Evolutionary conservation across 30 jellyfish, hydroid and myxozoan genomes (phyloP).

Genomic region (Hydractinia symbiolongicarpus): DNA sequence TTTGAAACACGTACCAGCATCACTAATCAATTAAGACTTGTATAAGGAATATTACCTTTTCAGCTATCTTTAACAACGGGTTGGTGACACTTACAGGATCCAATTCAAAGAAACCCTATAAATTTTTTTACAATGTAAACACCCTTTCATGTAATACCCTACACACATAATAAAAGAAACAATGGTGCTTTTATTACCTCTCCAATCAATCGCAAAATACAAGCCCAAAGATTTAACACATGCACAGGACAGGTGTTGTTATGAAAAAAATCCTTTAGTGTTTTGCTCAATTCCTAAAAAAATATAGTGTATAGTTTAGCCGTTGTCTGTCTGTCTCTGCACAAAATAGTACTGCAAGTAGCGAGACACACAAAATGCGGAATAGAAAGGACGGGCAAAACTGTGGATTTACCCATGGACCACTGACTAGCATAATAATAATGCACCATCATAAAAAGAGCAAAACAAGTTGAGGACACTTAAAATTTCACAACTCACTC

Average conservation of each 20-base stretch:
- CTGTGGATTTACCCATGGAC: no score
- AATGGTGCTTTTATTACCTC: constrained; percentile 36
- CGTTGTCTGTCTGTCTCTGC: neutral
- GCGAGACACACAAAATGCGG: no score
- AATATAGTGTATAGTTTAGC: neutral
- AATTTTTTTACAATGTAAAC: neutral
- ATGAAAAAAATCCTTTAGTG: constrained; percentile 17
- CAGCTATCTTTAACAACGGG: constrained; percentile 69
- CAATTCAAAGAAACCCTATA: constrained; percentile 27
- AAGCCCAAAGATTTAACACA: constrained; percentile 84
- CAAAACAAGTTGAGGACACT: no score
- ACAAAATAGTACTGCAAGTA: no score
- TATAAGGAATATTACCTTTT: constrained; percentile 47
- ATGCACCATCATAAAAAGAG: no score
- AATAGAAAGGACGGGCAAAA: no score
- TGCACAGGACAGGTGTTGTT: constrained; percentile 34
- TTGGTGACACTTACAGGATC: constrained; percentile 42
- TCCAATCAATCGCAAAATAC: constrained; percentile 55
- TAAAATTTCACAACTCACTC: neutral
- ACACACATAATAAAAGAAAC: neutral
- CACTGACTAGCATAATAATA: no score
- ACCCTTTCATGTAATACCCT: neutral
- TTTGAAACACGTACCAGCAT: neutral
- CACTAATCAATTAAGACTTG: neutral
- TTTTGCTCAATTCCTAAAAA: constrained; percentile 7